Percentiles rank a stretch among this genome's conserved stretches.
Evolutionary conservation across 2,113 vertebrate species (phyloP).

Genomic region (Pachyramphus minor): DNA sequence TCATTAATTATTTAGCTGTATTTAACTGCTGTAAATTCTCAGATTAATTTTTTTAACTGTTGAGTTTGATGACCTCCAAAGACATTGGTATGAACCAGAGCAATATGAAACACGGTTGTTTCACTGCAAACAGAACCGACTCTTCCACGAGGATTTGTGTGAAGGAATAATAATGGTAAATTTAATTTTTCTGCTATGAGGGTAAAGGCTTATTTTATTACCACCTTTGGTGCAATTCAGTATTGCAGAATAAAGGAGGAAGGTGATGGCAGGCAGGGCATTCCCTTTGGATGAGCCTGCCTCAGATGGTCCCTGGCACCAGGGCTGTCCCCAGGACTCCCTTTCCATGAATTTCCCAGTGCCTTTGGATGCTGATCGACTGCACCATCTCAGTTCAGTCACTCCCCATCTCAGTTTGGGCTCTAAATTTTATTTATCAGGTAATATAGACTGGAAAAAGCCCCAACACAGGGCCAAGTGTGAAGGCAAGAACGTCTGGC

Average conservation of each 20-base stretch:
- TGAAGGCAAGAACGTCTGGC: not conserved
- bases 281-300: not conserved
- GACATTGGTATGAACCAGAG: slow-evolving; percentile 11
- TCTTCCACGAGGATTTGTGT: not conserved
- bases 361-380: not conserved
- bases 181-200: not conserved
- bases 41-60: slow-evolving; percentile 60
- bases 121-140: not conserved
- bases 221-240: not conserved
- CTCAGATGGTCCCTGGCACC: not conserved
- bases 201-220: not conserved
- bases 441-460: not conserved
- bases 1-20: slow-evolving; percentile 70
- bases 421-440: not conserved
- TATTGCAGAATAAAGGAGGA: not conserved
- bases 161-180: not conserved
- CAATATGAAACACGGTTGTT: not conserved
- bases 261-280: not conserved
- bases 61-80: slow-evolving; percentile 56
- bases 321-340: not conserved
- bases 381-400: not conserved
- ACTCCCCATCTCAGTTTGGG: not conserved
- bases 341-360: not conserved
- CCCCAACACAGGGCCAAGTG: not conserved
- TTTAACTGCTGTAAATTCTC: slow-evolving; percentile 62